phyloP scores from a whole-genome alignment of 1,140 invertebrate species.

The Leptinotarsa texana region DNA sequence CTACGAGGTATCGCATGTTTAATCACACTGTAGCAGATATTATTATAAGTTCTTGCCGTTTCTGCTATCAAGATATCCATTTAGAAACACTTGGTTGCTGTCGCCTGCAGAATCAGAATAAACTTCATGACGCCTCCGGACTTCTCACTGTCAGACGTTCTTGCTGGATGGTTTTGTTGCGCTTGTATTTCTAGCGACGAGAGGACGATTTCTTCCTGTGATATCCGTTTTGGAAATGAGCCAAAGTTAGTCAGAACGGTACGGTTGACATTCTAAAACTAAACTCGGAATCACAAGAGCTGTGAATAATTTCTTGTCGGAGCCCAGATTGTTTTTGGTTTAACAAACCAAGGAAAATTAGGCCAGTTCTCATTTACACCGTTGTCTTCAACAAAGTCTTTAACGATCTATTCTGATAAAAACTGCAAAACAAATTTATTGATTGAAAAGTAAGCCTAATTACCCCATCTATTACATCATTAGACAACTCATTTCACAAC shows the following conservation, averaged over 20 bases:
- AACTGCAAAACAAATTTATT: too few species aligned
- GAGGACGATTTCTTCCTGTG: not conserved
- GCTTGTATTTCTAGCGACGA: not conserved
- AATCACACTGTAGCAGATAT: not conserved
- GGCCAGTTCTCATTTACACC: too few species aligned
- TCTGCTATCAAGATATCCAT: not conserved
- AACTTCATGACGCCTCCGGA: not conserved
- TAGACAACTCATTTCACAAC: too few species aligned
- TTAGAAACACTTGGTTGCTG: conserved; percentile 2
- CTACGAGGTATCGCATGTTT: not conserved
- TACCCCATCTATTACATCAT: too few species aligned
- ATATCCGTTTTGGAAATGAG: not conserved
- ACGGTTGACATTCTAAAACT: too few species aligned
- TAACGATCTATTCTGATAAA: too few species aligned
- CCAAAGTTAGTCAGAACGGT: not conserved
- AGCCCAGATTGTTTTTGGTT: too few species aligned
- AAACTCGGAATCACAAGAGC: too few species aligned
- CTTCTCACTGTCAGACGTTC: not conserved
- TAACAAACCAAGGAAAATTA: too few species aligned
- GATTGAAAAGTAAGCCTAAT: too few species aligned
- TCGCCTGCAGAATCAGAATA: not conserved
- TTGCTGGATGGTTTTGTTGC: not conserved
- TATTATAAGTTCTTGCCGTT: not conserved
- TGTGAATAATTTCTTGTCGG: too few species aligned
- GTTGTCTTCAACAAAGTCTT: too few species aligned